phyloP scores from a whole-genome alignment of 1,140 invertebrate genomes.

The Arion vulgaris region DNA sequence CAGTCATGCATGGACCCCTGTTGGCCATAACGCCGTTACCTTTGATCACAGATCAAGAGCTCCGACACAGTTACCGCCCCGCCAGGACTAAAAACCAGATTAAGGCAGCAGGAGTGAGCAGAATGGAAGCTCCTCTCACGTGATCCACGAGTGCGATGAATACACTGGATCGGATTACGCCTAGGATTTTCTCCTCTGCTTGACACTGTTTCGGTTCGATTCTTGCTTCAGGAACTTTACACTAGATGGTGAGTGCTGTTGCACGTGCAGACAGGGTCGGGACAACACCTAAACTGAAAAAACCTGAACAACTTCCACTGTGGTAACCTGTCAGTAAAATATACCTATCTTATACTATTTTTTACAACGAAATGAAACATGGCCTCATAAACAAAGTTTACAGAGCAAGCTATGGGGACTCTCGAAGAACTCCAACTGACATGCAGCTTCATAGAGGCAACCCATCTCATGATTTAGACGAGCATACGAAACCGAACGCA shows the following conservation, averaged over 20 bases:
- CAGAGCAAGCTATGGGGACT: too few relatives aligned
- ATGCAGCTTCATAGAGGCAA: too few relatives aligned
- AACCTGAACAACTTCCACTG: too few relatives aligned
- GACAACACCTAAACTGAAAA: too few relatives aligned
- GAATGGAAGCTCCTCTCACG: neutral
- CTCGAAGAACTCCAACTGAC: too few relatives aligned
- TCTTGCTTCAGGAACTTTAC: neutral
- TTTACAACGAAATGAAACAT: too few relatives aligned
- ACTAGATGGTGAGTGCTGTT: neutral
- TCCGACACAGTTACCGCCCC: conserved; percentile 14
- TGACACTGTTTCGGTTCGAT: neutral
- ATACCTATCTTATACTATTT: too few relatives aligned
- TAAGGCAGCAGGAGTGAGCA: conserved; percentile 5
- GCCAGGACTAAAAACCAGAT: neutral
- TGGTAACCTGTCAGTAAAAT: too few relatives aligned
- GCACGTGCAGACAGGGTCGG: neutral
- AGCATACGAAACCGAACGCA: too few relatives aligned
- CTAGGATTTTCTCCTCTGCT: neutral
- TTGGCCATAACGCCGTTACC: neutral
- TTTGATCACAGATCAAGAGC: conserved; percentile 24
- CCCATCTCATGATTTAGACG: too few relatives aligned
- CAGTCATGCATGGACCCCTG: conserved; percentile 19
- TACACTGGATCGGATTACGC: neutral
- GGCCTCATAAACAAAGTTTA: too few relatives aligned
- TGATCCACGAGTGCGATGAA: neutral